A percentile compares a stretch with the other conserved stretches of the same genome.
These are phyloP conservation scores for Charanyca ferruginea DNA, from an alignment of 2,888 invertebrate species.

Conservation along the genomic window DNA sequence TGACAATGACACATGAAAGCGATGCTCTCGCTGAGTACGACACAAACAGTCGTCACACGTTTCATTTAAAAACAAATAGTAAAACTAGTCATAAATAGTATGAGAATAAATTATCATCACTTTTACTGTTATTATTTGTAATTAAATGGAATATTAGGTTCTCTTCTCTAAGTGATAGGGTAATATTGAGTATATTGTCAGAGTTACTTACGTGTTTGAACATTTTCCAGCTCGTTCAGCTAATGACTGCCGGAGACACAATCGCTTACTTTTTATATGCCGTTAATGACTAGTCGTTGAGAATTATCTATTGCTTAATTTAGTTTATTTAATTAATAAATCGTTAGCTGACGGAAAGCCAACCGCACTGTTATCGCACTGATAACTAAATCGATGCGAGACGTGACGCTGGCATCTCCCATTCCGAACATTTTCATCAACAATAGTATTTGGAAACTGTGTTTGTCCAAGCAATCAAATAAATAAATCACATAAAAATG, in stretches of 20 bases:
- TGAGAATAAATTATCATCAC: no score
- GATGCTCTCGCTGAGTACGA: no score
- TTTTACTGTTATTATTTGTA: no score
- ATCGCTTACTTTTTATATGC: slow-evolving; percentile 36
- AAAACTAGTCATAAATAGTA: no score
- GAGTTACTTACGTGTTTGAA: slow-evolving; percentile 46
- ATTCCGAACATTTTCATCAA: background rate
- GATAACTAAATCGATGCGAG: slow-evolving; percentile 43
- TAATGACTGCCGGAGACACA: slow-evolving; percentile 5
- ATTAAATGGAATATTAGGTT: background rate
- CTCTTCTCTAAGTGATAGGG: no score
- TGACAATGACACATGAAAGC: no score
- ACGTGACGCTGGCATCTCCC: background rate
- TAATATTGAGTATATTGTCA: background rate
- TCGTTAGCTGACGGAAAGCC: slow-evolving; percentile 42
- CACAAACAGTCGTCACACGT: background rate
- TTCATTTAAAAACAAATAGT: background rate
- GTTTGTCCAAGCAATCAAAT: background rate
- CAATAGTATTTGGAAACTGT: background rate
- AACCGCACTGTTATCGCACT: slow-evolving; percentile 49
- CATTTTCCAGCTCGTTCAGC: slow-evolving; percentile 25
- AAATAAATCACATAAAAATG: background rate
- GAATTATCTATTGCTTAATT: slow-evolving; percentile 16
- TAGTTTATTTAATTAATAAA: slow-evolving; percentile 28
- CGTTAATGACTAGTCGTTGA: slow-evolving; percentile 34